Percentiles rank a stretch among this genome's conserved stretches.
phyloP scores from a whole-genome alignment of 2,797 vertebrate species.

The Taenioides sp. region DNA sequence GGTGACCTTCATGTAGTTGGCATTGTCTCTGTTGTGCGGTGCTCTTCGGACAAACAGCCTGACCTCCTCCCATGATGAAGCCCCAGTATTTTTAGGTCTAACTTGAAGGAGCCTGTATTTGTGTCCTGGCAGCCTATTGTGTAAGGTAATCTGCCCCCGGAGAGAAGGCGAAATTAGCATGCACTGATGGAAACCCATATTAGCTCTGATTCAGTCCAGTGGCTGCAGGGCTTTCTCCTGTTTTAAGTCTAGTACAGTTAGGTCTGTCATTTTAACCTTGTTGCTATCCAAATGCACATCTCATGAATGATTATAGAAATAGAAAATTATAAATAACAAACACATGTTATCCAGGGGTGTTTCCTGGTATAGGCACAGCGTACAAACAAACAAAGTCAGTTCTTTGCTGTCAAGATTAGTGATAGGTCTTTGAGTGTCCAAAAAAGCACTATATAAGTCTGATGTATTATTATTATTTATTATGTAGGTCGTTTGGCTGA shows the following conservation, averaged over 20 bases:
- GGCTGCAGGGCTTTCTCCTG: slow-evolving; percentile 49
- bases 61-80: slow-evolving; percentile 45
- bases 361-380: too few species aligned
- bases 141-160: slow-evolving; percentile 63
- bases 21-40: slow-evolving; percentile 22
- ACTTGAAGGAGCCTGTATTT: slow-evolving; percentile 45
- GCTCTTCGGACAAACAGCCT: slow-evolving; percentile 22
- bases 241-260: slow-evolving; percentile 36
- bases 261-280: slow-evolving; percentile 37
- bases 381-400: too few species aligned
- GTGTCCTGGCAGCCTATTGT: slow-evolving; percentile 48
- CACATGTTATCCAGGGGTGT: too few species aligned
- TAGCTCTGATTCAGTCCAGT: slow-evolving; percentile 64
- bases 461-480: too few species aligned
- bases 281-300: slow-evolving; percentile 15
- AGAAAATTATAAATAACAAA: not conserved
- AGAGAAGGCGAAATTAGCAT: slow-evolving; percentile 72
- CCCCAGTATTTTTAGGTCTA: slow-evolving; percentile 51
- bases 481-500: too few species aligned
- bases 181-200: slow-evolving; percentile 67
- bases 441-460: too few species aligned
- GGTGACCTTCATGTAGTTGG: slow-evolving; percentile 38
- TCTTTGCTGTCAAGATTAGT: too few species aligned
- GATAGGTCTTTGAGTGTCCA: too few species aligned
- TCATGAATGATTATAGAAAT: not conserved